Conservation (phyloP, 2,797 vertebrate genomes). For the Gallirallus australis region DNA sequence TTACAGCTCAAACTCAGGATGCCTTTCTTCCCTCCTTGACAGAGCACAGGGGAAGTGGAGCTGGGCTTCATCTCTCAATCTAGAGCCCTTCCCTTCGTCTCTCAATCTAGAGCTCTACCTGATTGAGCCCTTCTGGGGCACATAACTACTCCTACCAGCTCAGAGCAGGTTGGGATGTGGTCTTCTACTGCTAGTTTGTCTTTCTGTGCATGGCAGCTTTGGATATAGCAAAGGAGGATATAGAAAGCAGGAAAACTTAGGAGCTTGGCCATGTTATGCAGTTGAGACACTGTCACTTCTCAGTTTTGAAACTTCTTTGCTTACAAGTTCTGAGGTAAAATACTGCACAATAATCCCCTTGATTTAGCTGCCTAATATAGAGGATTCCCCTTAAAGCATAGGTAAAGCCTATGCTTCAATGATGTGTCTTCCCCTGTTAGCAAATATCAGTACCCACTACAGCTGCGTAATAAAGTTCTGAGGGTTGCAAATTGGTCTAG, state of each 20-base stretch:
- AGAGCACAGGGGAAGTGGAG: not conserved
- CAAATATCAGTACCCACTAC: not conserved
- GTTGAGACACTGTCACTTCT: not conserved
- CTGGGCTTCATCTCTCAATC: not conserved
- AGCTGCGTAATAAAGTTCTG: not conserved
- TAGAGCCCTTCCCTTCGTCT: too few species aligned
- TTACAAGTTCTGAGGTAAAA: not conserved
- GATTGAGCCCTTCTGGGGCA: not conserved
- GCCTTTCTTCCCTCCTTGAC: too few species aligned
- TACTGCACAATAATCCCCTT: not conserved
- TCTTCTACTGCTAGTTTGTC: not conserved
- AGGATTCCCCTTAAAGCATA: not conserved
- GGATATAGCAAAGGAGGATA: not conserved
- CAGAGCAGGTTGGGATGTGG: accelerated
- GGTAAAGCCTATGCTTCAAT: not conserved
- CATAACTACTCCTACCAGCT: not conserved
- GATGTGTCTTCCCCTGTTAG: not conserved
- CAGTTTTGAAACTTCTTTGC: not conserved
- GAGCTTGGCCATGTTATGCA: not conserved
- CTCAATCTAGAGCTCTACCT: too few species aligned
- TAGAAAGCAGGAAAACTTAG: not conserved
- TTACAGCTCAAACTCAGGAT: not conserved
- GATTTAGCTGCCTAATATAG: not conserved
- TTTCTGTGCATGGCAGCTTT: not conserved
- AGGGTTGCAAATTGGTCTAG: not conserved